Evolutionary conservation across 2,797 vertebrate genomes (phyloP), one percentile per base, ranked within the genome.

Genomic region (Schizothorax lantsangensis): DNA sequence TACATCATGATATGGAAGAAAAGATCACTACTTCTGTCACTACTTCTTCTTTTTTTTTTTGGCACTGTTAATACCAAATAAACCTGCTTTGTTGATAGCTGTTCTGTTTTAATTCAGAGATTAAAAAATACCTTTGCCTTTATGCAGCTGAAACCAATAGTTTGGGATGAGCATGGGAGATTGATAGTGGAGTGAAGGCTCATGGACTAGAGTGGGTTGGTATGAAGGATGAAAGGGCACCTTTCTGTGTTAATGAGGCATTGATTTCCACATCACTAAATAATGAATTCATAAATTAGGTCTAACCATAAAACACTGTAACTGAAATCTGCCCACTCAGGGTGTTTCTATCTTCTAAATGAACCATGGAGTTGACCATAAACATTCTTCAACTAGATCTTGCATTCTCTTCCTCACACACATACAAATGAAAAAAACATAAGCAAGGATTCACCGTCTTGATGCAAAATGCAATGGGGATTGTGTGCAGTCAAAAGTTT

Each of bases 201-300:
- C 40, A 71, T 79, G 84, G 75, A 79, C 40, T 40, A 26, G 49
- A 66, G 45, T 71, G 74, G 43, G 72, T 72, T 79, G 47, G 38
- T 85, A 78, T 47, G 84, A 86, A 40, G 87, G 62, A 85, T 88
- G 87, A 87, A 89, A 84, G 87, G 78, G 83, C 81, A 89, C 88
- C 86, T 88, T 84, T 89, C 82, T 71, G 86, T 86, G 88, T 91
- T 91, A 91, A 90, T 88, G 82, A 89, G 85, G 64, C 89, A 91
- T 91, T 91, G 90, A 90, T 89, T 91, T 91, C 84, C 88, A 88
- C 89, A 89, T 90, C 87, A 88, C 89, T 91, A 82, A 89, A 91
- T 91, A 91, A 91, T 91, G 84, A 82, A 88, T 86, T 89, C 88
- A 83, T 90, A 90, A 88, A 91, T 91, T 90, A 88, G 49, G 72